Evolutionary conservation across 92 coral and sea anemone species (phyloP).

Genomic region (Porites evermanni): DNA sequence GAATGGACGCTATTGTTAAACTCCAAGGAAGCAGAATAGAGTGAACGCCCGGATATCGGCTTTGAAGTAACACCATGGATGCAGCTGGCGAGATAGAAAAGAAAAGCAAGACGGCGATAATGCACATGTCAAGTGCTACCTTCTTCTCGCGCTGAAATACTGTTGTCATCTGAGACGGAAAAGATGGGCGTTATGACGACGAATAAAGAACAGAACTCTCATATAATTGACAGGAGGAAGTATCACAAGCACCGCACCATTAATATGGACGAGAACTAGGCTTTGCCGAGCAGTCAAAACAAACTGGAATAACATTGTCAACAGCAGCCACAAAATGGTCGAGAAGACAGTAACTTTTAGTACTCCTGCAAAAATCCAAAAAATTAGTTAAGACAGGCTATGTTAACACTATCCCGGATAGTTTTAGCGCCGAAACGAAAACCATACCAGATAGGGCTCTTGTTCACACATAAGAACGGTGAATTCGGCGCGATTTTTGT

Average conservation of each 20-base stretch:
- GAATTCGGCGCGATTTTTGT: too few species aligned
- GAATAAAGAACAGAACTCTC: background rate
- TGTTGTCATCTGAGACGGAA: background rate
- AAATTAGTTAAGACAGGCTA: too few species aligned
- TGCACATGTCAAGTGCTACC: conserved; percentile 1
- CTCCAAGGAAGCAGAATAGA: background rate
- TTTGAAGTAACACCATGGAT: background rate
- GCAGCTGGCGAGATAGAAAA: background rate
- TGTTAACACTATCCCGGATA: too few species aligned
- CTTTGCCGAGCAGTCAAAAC: background rate
- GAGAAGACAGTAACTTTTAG: background rate
- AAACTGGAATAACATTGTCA: background rate
- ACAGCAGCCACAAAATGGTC: background rate
- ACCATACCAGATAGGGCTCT: too few species aligned
- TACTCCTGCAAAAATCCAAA: background rate
- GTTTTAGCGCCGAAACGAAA: too few species aligned
- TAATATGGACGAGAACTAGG: background rate
- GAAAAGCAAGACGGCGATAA: background rate
- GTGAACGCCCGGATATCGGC: background rate
- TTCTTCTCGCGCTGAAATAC: conserved; percentile 4
- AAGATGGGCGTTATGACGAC: background rate
- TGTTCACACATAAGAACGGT: too few species aligned
- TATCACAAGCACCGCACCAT: background rate
- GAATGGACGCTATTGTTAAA: background rate
- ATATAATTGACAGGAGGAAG: background rate